Evolutionary conservation across 2,113 vertebrate genomes (phyloP).

Genomic region (Corydoras sp.): DNA sequence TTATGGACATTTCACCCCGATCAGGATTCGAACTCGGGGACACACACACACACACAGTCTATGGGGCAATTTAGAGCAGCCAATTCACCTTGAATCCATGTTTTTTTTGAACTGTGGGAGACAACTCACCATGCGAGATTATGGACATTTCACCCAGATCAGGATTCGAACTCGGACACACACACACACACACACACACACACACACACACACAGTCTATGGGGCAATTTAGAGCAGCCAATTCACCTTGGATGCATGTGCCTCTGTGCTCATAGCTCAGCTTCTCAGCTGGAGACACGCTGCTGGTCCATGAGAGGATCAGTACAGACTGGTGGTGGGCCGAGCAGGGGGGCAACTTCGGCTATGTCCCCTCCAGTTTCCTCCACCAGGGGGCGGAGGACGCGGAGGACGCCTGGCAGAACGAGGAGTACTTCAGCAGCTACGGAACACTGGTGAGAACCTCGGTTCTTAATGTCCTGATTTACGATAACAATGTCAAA

Average conservation of each 20-base stretch:
- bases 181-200: too few species aligned
- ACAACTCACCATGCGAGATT: too few species aligned
- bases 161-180: too few species aligned
- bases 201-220: too few species aligned
- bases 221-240: too few species aligned
- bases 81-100: not conserved
- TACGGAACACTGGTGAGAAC: slow-evolving; percentile 66
- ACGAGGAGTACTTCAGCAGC: slow-evolving; percentile 73
- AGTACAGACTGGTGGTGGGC: slow-evolving; percentile 75
- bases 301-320: slow-evolving; percentile 56
- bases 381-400: slow-evolving; percentile 46
- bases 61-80: too few species aligned
- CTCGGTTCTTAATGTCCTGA: not conserved
- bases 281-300: slow-evolving; percentile 50
- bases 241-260: not conserved
- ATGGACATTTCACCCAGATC: too few species aligned
- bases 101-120: too few species aligned
- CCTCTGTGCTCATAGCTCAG: slow-evolving; percentile 28
- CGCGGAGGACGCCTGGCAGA: slow-evolving; percentile 70
- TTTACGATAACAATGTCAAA: too few species aligned
- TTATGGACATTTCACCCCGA: too few species aligned
- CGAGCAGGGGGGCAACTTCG: slow-evolving; percentile 53
- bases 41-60: too few species aligned
- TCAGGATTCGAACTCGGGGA: too few species aligned
- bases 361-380: slow-evolving; percentile 68